phyloP scores from a whole-genome alignment of 2,113 vertebrate species.

The Pimephales promelas region DNA sequence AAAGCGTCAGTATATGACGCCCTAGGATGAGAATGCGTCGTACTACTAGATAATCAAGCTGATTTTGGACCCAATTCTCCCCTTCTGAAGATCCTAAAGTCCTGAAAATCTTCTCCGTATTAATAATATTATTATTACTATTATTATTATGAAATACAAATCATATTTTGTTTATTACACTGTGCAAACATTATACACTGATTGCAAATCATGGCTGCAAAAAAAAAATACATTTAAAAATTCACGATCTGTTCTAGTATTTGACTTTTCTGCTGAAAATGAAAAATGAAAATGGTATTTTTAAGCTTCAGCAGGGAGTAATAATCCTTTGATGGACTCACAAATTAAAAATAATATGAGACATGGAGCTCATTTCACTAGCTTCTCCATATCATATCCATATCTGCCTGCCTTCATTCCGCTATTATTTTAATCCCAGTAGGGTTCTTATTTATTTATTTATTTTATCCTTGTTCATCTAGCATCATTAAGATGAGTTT shows the following conservation, averaged over 20 bases:
- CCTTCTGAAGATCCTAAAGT: too few species aligned
- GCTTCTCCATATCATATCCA: neutral
- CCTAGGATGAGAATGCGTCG: too few species aligned
- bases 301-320: constrained; percentile 20
- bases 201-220: neutral
- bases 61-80: too few species aligned
- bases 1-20: too few species aligned
- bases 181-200: neutral
- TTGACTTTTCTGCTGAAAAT: neutral
- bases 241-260: neutral
- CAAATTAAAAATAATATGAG: constrained; percentile 34
- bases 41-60: too few species aligned
- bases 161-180: too few species aligned
- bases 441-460: neutral
- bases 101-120: too few species aligned
- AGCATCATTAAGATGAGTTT: constrained; percentile 25
- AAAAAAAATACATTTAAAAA: neutral
- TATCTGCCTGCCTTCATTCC: constrained; percentile 22
- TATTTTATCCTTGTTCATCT: constrained; percentile 23
- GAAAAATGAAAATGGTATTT: constrained; percentile 2
- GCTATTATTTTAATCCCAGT: constrained; percentile 19
- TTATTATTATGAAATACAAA: too few species aligned
- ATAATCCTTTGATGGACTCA: constrained; percentile 6
- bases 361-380: neutral
- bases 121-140: too few species aligned